Percentiles rank a stretch among this genome's conserved stretches.
Evolutionary conservation across 1,140 invertebrate species (phyloP).

Genomic region (Venturia canescens): DNA sequence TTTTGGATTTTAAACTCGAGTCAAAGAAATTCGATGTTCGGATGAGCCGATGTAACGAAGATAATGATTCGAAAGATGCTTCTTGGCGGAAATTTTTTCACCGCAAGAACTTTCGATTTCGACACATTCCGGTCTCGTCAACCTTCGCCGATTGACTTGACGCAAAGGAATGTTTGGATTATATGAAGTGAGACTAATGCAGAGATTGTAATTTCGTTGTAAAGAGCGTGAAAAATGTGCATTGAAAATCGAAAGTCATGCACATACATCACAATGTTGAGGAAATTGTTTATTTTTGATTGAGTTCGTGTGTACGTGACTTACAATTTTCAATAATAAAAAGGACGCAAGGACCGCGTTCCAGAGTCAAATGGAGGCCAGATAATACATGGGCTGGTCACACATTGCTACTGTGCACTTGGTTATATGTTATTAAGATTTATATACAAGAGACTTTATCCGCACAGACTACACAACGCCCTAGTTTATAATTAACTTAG

Average conservation of each 20-base stretch:
- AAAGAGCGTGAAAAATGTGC: not conserved
- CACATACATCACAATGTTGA: not conserved
- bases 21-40: not conserved
- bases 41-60: not conserved
- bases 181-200: not conserved
- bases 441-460: not conserved
- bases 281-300: not conserved
- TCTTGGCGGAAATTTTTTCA: not conserved
- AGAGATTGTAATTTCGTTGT: not conserved
- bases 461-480: not conserved
- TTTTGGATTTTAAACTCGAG: no score
- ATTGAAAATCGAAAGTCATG: not conserved
- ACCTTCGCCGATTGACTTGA: slow-evolving; percentile 12
- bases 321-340: slow-evolving; percentile 29
- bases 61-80: not conserved
- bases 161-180: not conserved
- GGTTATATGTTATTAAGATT: not conserved
- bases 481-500: slow-evolving; percentile 42
- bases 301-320: not conserved
- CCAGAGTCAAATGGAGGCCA: slow-evolving; percentile 39
- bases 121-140: slow-evolving; percentile 15
- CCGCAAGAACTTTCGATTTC: slow-evolving; percentile 29
- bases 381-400: slow-evolving; percentile 8
- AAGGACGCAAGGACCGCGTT: slow-evolving; percentile 27
- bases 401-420: slow-evolving; percentile 17